Evolutionary conservation across 2,888 invertebrate species (phyloP), one percentile per base, ranked within the genome.

Genomic region (Heliconius erato): DNA sequence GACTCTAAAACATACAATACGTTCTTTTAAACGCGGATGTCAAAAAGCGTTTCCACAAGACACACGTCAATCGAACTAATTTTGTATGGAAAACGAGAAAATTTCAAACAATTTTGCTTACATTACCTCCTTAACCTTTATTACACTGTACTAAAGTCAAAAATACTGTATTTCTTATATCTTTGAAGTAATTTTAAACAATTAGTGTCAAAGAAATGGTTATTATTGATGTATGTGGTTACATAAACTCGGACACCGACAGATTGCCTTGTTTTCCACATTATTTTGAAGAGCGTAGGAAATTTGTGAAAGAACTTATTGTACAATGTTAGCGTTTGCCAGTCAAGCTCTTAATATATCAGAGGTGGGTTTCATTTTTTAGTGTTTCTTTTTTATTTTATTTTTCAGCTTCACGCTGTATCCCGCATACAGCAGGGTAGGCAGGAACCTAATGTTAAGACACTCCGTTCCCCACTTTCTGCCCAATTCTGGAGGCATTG

Each of bases 41-140:
- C 88, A 89, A 91, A 91, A 90, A 49, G 19, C 49, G 89, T 86
- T 83, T 54, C 83, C 84, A 93, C 91, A 92, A 91, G 89, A 81
- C 87, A 91, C 93, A 91, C 93, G 94, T 90, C 86, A 87, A 85
- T 86, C 86, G 87, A 80, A 90, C 88, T 92, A 92, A 94, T 94
- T 59, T 92, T 92, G 88, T 88, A 81, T 85, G 88, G 88, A 89
- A 89, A 88, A 88, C 79, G 85, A 89, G 88, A 88, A 89, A 89
- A 88, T 88, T 79, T 86, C 83, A 82, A 86, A 88, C 90, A 89
- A 90, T 28, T 68, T 87, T 90, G 88, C 85, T 83, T 84, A 80
- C 84, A 40, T 84, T 9, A 5, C 3, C n/a, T 19, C 26, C 26
- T 19, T 65, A 78, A 84, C 28, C 84, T 74, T 84, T 89, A 88